These are phyloP conservation scores for Venusia cambrica DNA, from an alignment of 2,888 invertebrate species.

Conservation along the genomic window DNA sequence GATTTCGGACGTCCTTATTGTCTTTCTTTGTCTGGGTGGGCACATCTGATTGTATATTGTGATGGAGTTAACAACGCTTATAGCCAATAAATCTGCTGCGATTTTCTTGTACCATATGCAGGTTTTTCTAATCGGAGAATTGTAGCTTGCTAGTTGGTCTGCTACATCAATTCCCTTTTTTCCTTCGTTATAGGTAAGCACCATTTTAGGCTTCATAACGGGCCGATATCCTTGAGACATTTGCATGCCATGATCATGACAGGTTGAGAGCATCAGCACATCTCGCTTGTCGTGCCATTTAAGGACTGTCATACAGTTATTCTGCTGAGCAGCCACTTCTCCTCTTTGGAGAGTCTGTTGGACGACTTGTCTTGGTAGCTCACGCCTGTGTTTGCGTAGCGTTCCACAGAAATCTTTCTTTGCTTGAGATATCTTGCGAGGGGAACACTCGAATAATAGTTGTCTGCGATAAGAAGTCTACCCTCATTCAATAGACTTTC, in stretches of 20 bases:
- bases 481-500: background rate
- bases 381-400: background rate
- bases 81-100: too few relatives aligned
- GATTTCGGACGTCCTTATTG: too few relatives aligned
- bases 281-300: slow-evolving; percentile 10
- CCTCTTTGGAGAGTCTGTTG: background rate
- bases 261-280: slow-evolving; percentile 8
- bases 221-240: slow-evolving; percentile 4
- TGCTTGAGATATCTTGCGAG: background rate
- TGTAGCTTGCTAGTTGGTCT: slow-evolving; percentile 1
- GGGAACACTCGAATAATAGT: background rate
- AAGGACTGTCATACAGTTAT: background rate
- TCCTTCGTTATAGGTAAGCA: background rate
- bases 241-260: slow-evolving; percentile 7
- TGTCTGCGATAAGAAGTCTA: background rate
- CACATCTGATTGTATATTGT: too few relatives aligned
- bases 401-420: slow-evolving; percentile 2
- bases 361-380: background rate
- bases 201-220: background rate
- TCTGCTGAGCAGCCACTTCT: background rate
- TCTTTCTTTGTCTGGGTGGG: too few relatives aligned
- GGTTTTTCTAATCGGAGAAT: slow-evolving; percentile 1
- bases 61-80: too few relatives aligned
- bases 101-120: too few relatives aligned
- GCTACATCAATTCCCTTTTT: slow-evolving; percentile 1